Base-by-base conservation (phyloP, 1,140 invertebrate species). In the Drosophila seguyi region DNA sequence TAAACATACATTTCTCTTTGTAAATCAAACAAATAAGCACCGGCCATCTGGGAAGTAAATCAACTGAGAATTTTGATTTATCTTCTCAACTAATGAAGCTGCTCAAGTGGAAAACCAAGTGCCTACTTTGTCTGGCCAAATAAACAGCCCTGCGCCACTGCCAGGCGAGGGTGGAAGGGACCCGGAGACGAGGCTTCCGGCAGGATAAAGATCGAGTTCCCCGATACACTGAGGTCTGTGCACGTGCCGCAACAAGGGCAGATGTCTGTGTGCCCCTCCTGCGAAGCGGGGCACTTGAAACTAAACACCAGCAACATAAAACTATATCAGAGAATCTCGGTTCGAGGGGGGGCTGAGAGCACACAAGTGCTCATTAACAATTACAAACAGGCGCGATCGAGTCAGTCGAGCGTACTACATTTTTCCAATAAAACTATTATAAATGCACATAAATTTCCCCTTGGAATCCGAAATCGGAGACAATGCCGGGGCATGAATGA, bases 361-460 rank as follows among this genome's bases (percentile, higher is more conserved):
- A 57, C 56, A 57, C 79, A 87, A 88, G 67, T 86, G 85, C 74
- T 85, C 74, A 81, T 81, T 90, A 88, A 75, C 72, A 79, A 81
- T 88, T 86, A 65, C 61, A 87, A 87, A 42, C 60, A 69, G 52
- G 31, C 53, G 45, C 53, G 45, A 60, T 67, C 63, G 47, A 78
- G 41, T 52, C 74, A 59, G 52, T 50, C 11, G 69, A 62, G 69
- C 69, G 71, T 36, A 55, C 52, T 48, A 68, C 73, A 78, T 79
- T 63, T 78, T 79, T 56, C 74, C 61, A 90, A 88, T 88, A 88
- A 90, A 88, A 90, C 77, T 57, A 88, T 88, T 88, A 81, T 56
- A 81, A 85, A 90, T 88, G 84, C 86, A 62, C 84, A 88, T 88
- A 85, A 81, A 90, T 88, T 85, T 47, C 48, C n/a, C 48, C 20